A percentile compares a stretch with the other conserved stretches of the same genome.
phyloP scores from a whole-genome alignment of 2,888 invertebrate species.

The Ennomos fuscantarius region DNA sequence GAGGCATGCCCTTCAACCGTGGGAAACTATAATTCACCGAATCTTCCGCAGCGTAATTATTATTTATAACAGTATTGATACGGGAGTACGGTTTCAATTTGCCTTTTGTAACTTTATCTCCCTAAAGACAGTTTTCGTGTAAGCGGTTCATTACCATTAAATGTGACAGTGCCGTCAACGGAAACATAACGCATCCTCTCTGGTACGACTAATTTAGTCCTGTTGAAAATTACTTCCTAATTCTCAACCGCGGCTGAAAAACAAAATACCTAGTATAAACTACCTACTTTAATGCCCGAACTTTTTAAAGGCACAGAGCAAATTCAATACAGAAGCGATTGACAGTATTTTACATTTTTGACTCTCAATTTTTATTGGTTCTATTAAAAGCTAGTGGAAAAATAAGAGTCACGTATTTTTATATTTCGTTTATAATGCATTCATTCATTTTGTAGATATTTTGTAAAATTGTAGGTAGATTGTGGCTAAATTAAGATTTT shows the following conservation, averaged over 20 bases:
- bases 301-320: too few species aligned
- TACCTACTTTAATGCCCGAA: conserved; percentile 24
- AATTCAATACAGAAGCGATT: too few species aligned
- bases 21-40: conserved; percentile 25
- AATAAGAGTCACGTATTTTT: too few species aligned
- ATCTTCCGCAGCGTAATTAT: too few species aligned
- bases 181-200: conserved; percentile 67
- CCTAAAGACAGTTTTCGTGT: conserved; percentile 38
- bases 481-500: too few species aligned
- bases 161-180: conserved; percentile 56
- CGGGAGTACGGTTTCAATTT: conserved; percentile 24
- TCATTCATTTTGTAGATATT: too few species aligned
- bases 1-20: conserved; percentile 23
- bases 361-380: too few species aligned
- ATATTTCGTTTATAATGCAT: too few species aligned
- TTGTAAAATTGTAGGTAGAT: too few species aligned
- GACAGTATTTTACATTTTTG: too few species aligned
- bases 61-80: background rate
- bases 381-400: too few species aligned
- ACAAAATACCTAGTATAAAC: conserved; percentile 31
- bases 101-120: conserved; percentile 28
- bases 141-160: conserved; percentile 40
- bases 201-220: conserved; percentile 63
- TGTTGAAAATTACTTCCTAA: conserved; percentile 67
- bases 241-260: conserved; percentile 42